Conservation (phyloP, 2,888 invertebrate genomes). For the Pyrrhia umbra region DNA sequence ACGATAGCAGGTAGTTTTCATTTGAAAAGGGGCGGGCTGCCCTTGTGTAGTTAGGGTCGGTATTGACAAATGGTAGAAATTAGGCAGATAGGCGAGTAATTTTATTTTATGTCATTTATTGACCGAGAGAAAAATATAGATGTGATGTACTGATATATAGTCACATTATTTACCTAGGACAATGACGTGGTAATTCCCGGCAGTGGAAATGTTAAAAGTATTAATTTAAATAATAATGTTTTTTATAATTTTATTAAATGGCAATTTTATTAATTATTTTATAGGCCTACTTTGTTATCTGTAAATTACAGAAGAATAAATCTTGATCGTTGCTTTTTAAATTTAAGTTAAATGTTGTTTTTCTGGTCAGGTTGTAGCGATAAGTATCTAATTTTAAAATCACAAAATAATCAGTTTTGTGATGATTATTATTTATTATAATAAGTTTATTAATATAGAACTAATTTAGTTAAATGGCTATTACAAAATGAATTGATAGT, state of each 20-base stretch:
- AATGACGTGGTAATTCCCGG: slow-evolving; percentile 29
- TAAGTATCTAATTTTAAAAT: slow-evolving; percentile 29
- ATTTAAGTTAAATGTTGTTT: slow-evolving; percentile 40
- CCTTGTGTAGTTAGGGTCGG: neutral
- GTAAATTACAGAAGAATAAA: slow-evolving; percentile 28
- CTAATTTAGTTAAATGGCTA: slow-evolving; percentile 22
- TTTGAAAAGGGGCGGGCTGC: neutral
- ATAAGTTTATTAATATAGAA: slow-evolving; percentile 42
- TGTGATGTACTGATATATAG: neutral
- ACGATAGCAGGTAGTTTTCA: neutral
- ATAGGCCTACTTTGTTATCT: slow-evolving; percentile 30
- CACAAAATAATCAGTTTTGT: slow-evolving; percentile 57
- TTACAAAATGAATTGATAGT: slow-evolving; percentile 37
- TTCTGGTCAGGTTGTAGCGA: slow-evolving; percentile 44
- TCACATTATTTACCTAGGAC: slow-evolving; percentile 1
- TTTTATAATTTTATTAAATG: slow-evolving; percentile 20
- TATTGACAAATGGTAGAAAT: neutral
- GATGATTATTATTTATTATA: slow-evolving; percentile 46
- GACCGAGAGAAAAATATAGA: neutral
- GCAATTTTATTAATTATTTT: slow-evolving; percentile 25
- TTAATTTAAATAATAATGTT: slow-evolving; percentile 29
- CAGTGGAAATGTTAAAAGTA: slow-evolving; percentile 47
- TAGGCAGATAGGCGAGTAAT: neutral
- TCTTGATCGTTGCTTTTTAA: slow-evolving; percentile 25
- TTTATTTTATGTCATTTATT: neutral